A percentile compares a stretch with the other conserved stretches of the same genome.
Evolutionary conservation across 2,888 invertebrate species (phyloP).

Genomic region (Notodonta dromedarius): DNA sequence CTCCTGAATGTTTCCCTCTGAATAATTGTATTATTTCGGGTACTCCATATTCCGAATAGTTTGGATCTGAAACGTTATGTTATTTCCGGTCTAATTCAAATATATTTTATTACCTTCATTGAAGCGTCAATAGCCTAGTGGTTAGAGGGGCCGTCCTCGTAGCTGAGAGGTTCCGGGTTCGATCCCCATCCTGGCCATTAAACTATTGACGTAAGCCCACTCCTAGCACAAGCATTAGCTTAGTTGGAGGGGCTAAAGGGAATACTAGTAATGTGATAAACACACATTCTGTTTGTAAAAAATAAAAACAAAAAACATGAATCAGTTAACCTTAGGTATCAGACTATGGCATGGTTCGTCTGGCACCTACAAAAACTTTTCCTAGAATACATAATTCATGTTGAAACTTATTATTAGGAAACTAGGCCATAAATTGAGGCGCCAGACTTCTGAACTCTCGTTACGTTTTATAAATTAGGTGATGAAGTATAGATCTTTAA

Average conservation of each 20-base stretch:
- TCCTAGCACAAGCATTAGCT: no score
- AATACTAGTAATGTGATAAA: no score
- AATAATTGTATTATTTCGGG: neutral
- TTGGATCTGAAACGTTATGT: neutral
- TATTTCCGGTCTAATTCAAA: neutral
- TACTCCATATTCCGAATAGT: neutral
- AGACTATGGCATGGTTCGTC: neutral
- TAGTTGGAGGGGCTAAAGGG: no score
- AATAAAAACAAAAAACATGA: no score
- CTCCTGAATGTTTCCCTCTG: neutral
- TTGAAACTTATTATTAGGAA: constrained; percentile 45
- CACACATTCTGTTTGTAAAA: no score
- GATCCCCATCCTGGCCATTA: no score
- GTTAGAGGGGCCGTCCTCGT: no score
- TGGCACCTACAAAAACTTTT: constrained; percentile 25
- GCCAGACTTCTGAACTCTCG: constrained; percentile 15
- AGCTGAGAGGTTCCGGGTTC: no score
- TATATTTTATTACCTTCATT: no score
- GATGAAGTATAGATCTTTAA: neutral
- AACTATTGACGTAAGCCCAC: no score
- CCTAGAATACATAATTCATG: constrained; percentile 41
- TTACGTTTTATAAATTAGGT: constrained; percentile 14
- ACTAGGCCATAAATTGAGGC: constrained; percentile 32
- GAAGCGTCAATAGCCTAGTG: no score
- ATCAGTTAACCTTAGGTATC: no score